Base-by-base conservation (phyloP, 2,113 vertebrate species). In the Lampris megalopsis region DNA sequence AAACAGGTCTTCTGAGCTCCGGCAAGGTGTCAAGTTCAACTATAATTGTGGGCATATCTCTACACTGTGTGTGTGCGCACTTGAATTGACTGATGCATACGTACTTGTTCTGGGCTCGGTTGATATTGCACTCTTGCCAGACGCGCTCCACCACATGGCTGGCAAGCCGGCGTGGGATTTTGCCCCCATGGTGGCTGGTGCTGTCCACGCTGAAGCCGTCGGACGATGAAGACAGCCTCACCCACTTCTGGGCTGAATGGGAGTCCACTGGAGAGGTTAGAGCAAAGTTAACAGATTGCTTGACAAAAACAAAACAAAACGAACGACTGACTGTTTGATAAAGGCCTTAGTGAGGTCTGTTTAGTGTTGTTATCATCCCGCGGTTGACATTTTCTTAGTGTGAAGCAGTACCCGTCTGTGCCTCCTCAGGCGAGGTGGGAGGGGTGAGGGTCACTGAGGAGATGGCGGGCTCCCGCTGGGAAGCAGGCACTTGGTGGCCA, bases 61-160 rank as follows among this genome's bases (percentile, higher is more conserved):
- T 24, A 24, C 24, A 24, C 24, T 24, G 24, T 24, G 24, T 24
- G 24, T 24, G 24, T 45, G 36, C 40, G 13, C 9, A 48, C 42
- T 68, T 43, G 0, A 2, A 40, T 35, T 63, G 5, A 52, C 37
- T 45, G 24, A 1, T 60, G 7, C 13, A 42, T 36, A 82, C 97
- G 0, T 93, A 99, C 98, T 99, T 99, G 94, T 98, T 98, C 94
- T 96, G 97, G 66, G 96, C 94, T 95, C 96, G 94, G 94, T 98
- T 98, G 94, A 98, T 96, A 93, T 97, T 99, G 95, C 97, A 99
- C 94, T 99, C 98, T 91, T 99, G 97, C 98, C 98, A 99, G 67
- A 99, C 97, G 87, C 95, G 94, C 91, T 99, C 97, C 89, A 97
- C 96, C 90, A 97, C 95, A 65, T 97, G 97, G 86, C 95, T 96